Conservation (phyloP, 2,797 vertebrate genomes). For the Clarias platycephalus region DNA sequence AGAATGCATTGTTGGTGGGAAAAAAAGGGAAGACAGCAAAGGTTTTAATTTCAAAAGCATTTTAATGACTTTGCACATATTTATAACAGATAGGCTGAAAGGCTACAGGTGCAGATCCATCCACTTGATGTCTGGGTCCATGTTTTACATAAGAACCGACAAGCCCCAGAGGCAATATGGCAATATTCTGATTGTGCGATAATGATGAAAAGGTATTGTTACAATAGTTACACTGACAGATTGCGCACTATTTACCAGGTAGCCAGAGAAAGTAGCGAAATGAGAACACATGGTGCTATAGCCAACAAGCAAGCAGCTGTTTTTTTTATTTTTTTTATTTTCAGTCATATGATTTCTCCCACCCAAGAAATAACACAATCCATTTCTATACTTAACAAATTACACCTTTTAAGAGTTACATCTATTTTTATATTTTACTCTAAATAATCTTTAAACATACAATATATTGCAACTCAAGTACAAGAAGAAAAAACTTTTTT, state of each 20-base stretch:
- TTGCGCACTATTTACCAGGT: constrained; percentile 92
- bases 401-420: constrained; percentile 85
- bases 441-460: constrained; percentile 86
- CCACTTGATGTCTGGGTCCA: constrained; percentile 69
- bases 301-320: constrained; percentile 87
- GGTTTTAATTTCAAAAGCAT: constrained; percentile 60
- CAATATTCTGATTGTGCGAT: constrained; percentile 85
- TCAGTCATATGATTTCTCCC: constrained; percentile 12
- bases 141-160: constrained; percentile 57
- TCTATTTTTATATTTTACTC: constrained; percentile 85
- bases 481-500: constrained; percentile 45
- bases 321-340: constrained; percentile 64
- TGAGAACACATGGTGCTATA: constrained; percentile 86
- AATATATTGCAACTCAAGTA: constrained; percentile 84
- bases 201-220: constrained; percentile 78
- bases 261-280: constrained; percentile 86
- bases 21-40: neutral
- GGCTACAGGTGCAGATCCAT: constrained; percentile 85
- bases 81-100: constrained; percentile 61
- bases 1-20: no score
- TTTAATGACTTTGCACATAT: constrained; percentile 66
- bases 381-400: constrained; percentile 77
- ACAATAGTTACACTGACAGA: constrained; percentile 91
- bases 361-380: constrained; percentile 66
- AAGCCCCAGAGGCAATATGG: constrained; percentile 69